Conservation (phyloP, 2,113 vertebrate species). For the Brachyhypopomus occidentalis region DNA sequence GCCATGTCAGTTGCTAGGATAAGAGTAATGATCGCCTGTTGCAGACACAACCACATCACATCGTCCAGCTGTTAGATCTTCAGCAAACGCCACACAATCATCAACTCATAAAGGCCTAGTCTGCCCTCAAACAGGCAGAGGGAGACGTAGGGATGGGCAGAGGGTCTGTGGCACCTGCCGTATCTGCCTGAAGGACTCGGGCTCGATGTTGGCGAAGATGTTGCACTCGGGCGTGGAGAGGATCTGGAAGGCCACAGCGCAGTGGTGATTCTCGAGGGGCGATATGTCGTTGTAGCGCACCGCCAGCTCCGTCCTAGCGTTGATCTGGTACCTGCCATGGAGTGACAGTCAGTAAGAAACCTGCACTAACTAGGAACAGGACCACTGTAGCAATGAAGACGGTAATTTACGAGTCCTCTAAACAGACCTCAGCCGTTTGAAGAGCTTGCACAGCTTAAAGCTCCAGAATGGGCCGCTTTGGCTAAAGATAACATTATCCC, state of each 20-base stretch:
- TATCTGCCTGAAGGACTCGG: conserved; percentile 88
- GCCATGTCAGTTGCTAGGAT: conserved; percentile 98
- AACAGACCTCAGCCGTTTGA: no score
- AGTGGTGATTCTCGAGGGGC: conserved; percentile 96
- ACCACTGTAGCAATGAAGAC: neutral
- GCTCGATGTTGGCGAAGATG: conserved; percentile 85
- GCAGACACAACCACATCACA: neutral
- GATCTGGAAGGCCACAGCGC: conserved; percentile 95
- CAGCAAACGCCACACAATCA: neutral
- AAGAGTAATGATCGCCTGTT: conserved; percentile 90
- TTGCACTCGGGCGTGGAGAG: conserved; percentile 89
- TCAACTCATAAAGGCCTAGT: neutral
- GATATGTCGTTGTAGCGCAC: conserved; percentile 98
- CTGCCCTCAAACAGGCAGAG: no score
- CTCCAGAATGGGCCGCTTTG: no score
- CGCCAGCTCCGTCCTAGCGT: conserved; percentile 92
- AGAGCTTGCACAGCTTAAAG: no score
- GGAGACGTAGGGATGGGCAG: neutral
- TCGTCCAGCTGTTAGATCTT: neutral
- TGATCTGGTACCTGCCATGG: conserved; percentile 90
- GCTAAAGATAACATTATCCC: neutral
- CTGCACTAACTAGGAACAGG: neutral
- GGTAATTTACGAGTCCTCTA: no score
- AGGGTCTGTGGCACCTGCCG: conserved; percentile 79
- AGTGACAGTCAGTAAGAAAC: neutral